Percentiles rank a stretch among this genome's conserved stretches.
Evolutionary conservation across 2,888 invertebrate species (phyloP).

Genomic region (Margaritifera margaritifera): DNA sequence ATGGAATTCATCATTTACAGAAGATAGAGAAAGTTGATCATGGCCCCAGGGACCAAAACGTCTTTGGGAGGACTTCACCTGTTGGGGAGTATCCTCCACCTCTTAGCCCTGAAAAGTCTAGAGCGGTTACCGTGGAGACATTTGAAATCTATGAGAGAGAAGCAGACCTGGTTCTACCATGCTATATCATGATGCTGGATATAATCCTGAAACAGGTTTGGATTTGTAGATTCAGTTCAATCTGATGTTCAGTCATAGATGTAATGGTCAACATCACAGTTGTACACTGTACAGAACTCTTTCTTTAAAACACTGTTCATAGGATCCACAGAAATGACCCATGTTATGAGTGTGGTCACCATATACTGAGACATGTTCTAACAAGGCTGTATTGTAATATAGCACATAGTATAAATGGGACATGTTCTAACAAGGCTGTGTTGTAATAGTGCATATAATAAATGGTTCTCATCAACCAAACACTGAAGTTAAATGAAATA

Average conservation of each 20-base stretch:
- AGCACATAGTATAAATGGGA: too few species aligned
- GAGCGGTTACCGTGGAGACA: slow-evolving; percentile 48
- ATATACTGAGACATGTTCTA: too few species aligned
- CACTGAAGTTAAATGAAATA: too few species aligned
- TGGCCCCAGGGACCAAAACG: slow-evolving; percentile 23
- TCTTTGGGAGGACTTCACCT: slow-evolving; percentile 49
- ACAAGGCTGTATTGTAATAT: too few species aligned
- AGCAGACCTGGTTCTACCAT: slow-evolving; percentile 83
- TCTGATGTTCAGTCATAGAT: not conserved
- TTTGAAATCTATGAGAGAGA: slow-evolving; percentile 62
- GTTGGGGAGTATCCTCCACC: slow-evolving; percentile 60
- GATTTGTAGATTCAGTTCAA: not conserved
- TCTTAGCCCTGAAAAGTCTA: slow-evolving; percentile 58
- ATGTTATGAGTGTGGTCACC: too few species aligned
- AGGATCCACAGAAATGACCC: too few species aligned
- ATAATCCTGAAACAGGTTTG: slow-evolving; percentile 91
- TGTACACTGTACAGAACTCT: too few species aligned
- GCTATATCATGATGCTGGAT: slow-evolving; percentile 97
- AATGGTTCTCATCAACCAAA: too few species aligned
- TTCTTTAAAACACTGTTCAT: too few species aligned
- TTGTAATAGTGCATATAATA: too few species aligned
- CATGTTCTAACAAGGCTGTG: too few species aligned
- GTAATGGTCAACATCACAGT: too few species aligned
- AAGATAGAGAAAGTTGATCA: slow-evolving; percentile 43
- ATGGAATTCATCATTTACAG: slow-evolving; percentile 80